These are phyloP conservation scores for Lottia scabra DNA, from an alignment of 2,888 invertebrate genomes.

Conservation along the genomic window DNA sequence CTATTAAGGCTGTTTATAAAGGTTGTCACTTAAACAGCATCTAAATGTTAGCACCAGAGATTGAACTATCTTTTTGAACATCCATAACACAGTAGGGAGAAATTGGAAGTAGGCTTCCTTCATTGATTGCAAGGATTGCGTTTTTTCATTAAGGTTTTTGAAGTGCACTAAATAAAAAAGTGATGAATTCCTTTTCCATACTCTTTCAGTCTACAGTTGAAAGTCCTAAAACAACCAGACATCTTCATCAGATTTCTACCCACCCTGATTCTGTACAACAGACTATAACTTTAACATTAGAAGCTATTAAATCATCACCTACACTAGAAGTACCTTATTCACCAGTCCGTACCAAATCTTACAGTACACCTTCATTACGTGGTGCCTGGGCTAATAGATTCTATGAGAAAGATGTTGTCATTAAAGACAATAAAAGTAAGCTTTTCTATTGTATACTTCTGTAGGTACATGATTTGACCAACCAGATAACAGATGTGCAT, in stretches of 20 bases:
- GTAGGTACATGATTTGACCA: too few species aligned
- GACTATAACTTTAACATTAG: constrained; percentile 53
- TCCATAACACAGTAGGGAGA: too few species aligned
- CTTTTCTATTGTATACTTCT: neutral
- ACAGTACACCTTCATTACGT: constrained; percentile 41
- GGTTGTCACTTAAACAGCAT: too few species aligned
- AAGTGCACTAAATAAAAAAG: too few species aligned
- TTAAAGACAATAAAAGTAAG: constrained; percentile 11
- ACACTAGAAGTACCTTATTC: neutral
- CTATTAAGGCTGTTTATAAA: too few species aligned
- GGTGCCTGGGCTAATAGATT: constrained; percentile 51
- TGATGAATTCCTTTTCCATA: too few species aligned
- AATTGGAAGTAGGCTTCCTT: too few species aligned
- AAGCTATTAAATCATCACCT: constrained; percentile 17
- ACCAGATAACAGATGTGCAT: too few species aligned
- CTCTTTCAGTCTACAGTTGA: constrained; percentile 47
- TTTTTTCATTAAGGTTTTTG: too few species aligned
- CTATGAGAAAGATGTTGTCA: neutral
- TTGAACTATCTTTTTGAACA: too few species aligned
- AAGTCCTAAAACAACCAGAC: constrained; percentile 54
- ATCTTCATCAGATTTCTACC: constrained; percentile 48
- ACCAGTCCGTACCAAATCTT: constrained; percentile 8
- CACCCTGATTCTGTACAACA: constrained; percentile 52
- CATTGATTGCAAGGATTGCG: too few species aligned
- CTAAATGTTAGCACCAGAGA: too few species aligned